Conservation (phyloP, 2,113 vertebrate species). For the Sander lucioperca region DNA sequence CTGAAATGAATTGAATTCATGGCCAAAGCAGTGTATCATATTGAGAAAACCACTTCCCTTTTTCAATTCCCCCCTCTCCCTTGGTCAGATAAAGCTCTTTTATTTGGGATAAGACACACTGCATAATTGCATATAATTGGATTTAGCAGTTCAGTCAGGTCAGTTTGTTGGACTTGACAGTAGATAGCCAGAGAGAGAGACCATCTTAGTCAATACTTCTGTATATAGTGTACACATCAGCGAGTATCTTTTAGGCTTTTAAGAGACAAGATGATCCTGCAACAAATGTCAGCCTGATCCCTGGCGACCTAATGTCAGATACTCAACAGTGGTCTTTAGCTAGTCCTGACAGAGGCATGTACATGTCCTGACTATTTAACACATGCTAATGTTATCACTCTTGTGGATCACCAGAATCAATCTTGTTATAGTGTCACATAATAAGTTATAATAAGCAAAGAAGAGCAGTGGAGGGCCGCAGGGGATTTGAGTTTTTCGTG, state of each 20-base stretch:
- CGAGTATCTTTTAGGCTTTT: not conserved
- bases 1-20: conserved; percentile 9
- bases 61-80: conserved; percentile 30
- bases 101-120: conserved; percentile 48
- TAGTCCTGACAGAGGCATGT: conserved; percentile 17
- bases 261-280: conserved; percentile 19
- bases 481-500: conserved; percentile 59
- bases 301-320: conserved; percentile 26
- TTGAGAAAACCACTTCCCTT: conserved; percentile 7
- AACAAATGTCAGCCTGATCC: conserved; percentile 21
- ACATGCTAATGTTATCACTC: conserved; percentile 54
- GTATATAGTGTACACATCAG: conserved; percentile 2
- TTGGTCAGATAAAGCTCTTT: conserved; percentile 50
- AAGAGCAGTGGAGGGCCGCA: conserved; percentile 35
- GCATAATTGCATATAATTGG: conserved; percentile 76
- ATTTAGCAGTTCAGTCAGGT: conserved; percentile 73
- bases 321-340: not conserved
- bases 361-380: conserved; percentile 37
- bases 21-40: conserved; percentile 8
- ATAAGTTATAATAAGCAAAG: conserved; percentile 57
- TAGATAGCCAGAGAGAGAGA: conserved; percentile 3
- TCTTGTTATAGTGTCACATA: conserved; percentile 56
- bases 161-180: conserved; percentile 54
- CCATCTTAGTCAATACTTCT: conserved; percentile 8
- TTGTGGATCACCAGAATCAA: conserved; percentile 48